Evolutionary conservation across 2,888 invertebrate species (phyloP), one percentile per base, ranked within the genome.

Genomic region (Tenthredo scrophulariae): DNA sequence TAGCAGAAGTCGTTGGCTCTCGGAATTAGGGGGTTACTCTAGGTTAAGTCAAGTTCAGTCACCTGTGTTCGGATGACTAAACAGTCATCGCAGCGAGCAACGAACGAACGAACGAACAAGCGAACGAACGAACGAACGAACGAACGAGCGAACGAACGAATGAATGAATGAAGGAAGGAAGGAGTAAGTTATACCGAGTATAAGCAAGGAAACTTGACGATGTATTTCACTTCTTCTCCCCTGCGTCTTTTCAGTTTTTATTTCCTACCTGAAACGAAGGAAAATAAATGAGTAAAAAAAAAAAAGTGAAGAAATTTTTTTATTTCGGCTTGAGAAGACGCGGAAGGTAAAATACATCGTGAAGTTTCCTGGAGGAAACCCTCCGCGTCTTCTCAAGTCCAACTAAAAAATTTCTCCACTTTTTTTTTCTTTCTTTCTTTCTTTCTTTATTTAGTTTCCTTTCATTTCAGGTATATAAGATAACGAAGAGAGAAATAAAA

Each of bases 21-120:
- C 67, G 67, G 70, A 83, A 83, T 83, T 83, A 65, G 83, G 83
- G 83, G 83, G 83, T 83, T 83, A 83, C 83, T 83, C 83, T 70
- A 70, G 83, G 83, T 83, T 83, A 83, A 83, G 83, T 70, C 65
- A 83, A 83, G 83, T 83, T 83, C 83, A 83, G 83, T 83, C 83
- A 83, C 83, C 83, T 83, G 83, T 70, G 46, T 83, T 70, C 83
- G 67, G 83, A 83, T 83, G 83, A 83, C 83, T 70, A 67, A 83
- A 83, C 83, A 83, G 83, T 83, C 83, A 83, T 83, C 83, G 83
- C 83, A 46, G 65, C 83, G 67, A 65, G 70, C 67, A 46, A 33
- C 83, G 83, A 80, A 26, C 62, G 50, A 40, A 40, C 62, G 62
- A 62, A 80, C 80, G 37, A 22, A 58, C 54, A 15, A 26, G 29